Conservation (phyloP, 2,797 vertebrate species). For the Chromis chromis region DNA sequence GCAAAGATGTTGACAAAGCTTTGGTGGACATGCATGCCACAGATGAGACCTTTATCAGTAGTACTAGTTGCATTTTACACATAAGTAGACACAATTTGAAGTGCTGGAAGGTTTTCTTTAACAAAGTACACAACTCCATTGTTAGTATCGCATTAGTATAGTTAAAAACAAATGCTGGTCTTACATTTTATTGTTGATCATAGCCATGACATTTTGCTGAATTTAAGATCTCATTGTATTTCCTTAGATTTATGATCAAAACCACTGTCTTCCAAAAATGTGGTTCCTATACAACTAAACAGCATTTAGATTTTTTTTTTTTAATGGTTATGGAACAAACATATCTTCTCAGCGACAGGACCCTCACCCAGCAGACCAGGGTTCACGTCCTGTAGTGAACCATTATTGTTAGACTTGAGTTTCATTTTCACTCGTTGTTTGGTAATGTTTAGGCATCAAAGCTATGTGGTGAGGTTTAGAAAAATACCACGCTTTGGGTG, state of each 20-base stretch:
- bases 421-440: too few relatives aligned
- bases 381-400: too few relatives aligned
- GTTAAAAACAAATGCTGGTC: background rate
- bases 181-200: background rate
- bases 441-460: too few relatives aligned
- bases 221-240: background rate
- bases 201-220: background rate
- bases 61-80: constrained; percentile 20
- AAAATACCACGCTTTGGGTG: too few relatives aligned
- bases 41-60: constrained; percentile 58
- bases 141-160: background rate
- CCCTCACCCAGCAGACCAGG: too few relatives aligned
- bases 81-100: background rate
- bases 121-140: background rate
- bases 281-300: too few relatives aligned
- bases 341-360: too few relatives aligned
- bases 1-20: constrained; percentile 39
- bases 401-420: too few relatives aligned
- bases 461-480: too few relatives aligned
- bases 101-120: background rate
- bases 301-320: too few relatives aligned
- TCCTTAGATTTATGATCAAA: background rate
- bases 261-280: background rate
- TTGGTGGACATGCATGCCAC: background rate
- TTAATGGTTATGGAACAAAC: too few relatives aligned